Evolutionary conservation across 2,888 invertebrate species (phyloP).

Genomic region (Trichopria drosophilae): DNA sequence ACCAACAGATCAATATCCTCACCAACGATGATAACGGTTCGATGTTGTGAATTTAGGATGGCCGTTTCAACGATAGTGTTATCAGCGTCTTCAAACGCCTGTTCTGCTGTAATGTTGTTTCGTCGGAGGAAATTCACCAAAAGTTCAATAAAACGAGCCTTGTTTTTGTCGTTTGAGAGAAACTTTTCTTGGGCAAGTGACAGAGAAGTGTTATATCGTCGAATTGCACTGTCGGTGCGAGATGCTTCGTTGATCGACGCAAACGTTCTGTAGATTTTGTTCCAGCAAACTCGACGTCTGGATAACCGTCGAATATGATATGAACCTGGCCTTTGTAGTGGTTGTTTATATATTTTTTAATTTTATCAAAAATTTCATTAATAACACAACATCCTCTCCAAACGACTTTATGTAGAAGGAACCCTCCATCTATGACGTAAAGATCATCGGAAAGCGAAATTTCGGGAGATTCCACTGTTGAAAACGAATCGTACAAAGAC

Average conservation of each 20-base stretch:
- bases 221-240: slow-evolving; percentile 31
- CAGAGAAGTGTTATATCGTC: slow-evolving; percentile 25
- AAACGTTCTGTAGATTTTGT: slow-evolving; percentile 35
- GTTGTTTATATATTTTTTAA: slow-evolving; percentile 8
- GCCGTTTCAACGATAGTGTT: too few species aligned
- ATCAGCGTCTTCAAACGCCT: too few species aligned
- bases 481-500: slow-evolving; percentile 23
- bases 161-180: slow-evolving; percentile 35
- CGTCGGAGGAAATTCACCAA: too few species aligned
- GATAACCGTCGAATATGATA: slow-evolving; percentile 38
- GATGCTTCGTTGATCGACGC: slow-evolving; percentile 24
- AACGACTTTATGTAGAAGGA: slow-evolving; percentile 25
- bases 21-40: too few species aligned
- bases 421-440: slow-evolving; percentile 34
- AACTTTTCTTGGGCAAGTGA: slow-evolving; percentile 33
- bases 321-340: slow-evolving; percentile 16
- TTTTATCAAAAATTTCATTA: slow-evolving; percentile 20
- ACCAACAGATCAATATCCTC: too few species aligned
- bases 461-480: background rate
- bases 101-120: too few species aligned
- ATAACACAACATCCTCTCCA: slow-evolving; percentile 29
- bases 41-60: too few species aligned
- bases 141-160: too few species aligned
- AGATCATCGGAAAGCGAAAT: background rate
- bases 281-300: slow-evolving; percentile 23